A percentile compares a stretch with the other conserved stretches of the same genome.
Conservation (phyloP, 1,140 invertebrate species). For the Orchesella cincta region DNA sequence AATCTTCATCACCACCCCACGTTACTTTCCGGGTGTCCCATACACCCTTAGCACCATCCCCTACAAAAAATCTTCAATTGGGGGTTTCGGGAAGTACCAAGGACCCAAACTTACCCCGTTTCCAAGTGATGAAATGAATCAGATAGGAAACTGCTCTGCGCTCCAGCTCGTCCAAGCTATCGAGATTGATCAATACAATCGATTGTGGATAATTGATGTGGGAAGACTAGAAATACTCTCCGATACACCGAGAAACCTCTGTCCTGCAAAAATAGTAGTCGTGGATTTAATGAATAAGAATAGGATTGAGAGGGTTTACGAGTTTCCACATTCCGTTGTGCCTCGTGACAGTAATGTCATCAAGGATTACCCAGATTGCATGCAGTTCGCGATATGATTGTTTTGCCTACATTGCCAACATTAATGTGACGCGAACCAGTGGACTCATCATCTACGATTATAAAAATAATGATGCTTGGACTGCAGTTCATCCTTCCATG, state of each 20-base stretch:
- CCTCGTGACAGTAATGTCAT: not conserved
- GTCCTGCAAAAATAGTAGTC: not conserved
- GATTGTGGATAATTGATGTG: conserved; percentile 6
- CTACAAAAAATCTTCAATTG: conserved; percentile 43
- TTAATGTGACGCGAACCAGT: not conserved
- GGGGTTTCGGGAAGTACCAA: not conserved
- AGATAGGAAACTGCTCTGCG: not conserved
- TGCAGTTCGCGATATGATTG: not conserved
- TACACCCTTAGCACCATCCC: conserved; percentile 67
- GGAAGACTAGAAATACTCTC: not conserved
- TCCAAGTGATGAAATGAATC: conserved; percentile 5
- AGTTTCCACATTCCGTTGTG: not conserved
- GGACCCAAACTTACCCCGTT: not conserved
- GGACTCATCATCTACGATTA: not conserved
- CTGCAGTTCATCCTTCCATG: not conserved
- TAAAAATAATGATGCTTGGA: not conserved
- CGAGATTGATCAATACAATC: conserved; percentile 60
- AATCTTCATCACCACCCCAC: conserved; percentile 70
- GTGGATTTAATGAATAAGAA: not conserved
- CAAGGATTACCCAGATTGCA: not conserved
- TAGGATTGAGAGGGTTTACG: not conserved
- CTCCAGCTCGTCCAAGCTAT: not conserved
- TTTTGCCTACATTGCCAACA: not conserved
- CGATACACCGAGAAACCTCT: not conserved
- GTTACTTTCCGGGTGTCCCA: conserved; percentile 72